Evolutionary conservation across 2,888 invertebrate species (phyloP), one percentile per base, ranked within the genome.

Genomic region (Nebria brevicollis): DNA sequence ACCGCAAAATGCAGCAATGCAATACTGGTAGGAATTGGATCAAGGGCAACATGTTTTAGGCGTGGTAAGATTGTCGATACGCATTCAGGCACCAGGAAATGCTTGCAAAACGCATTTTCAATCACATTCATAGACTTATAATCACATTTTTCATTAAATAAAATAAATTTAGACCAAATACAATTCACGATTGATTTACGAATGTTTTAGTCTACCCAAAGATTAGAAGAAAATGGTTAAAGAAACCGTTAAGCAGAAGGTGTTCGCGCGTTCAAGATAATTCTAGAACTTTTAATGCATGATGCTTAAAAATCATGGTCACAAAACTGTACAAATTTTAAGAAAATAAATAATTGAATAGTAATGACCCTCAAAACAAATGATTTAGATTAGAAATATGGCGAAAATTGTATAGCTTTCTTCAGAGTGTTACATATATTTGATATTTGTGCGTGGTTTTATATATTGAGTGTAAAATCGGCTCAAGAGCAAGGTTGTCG

Each of bases 41-140:
- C 86, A 86, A 86, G 86, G 86, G 83, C 84, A 86, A 82, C 85
- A 83, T 82, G 84, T 82, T 82, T 81, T 85, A 85, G 86, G 86
- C 83, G 86, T 85, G 86, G 86, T 85, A 77, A 13, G 77, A 79
- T 78, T 26, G 20, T 41, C n/a, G n/a, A 72, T 64, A 75, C 75
- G 75, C 54, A 75, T 26, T 54, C 42, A 25, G 15, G 75, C 66
- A 26, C 66, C 75, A 75, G 75, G 75, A 75, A 75, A 66, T 34
- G n/a, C 26, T 26, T 20, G 75, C 64, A 66, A 75, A n/a, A 13
- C 42, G 11, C 64, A 77, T 54, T 54, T 10, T 54, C 25, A 74
- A 43, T 64, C 25, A 64, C 74, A 54, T 74, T 11, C 70, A 66
- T 42, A 70, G 42, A 70, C 66, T 34, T 26, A 25, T 66, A 76